Evolutionary conservation across 2,113 vertebrate species (phyloP).

Genomic region (Halichoeres trimaculatus): DNA sequence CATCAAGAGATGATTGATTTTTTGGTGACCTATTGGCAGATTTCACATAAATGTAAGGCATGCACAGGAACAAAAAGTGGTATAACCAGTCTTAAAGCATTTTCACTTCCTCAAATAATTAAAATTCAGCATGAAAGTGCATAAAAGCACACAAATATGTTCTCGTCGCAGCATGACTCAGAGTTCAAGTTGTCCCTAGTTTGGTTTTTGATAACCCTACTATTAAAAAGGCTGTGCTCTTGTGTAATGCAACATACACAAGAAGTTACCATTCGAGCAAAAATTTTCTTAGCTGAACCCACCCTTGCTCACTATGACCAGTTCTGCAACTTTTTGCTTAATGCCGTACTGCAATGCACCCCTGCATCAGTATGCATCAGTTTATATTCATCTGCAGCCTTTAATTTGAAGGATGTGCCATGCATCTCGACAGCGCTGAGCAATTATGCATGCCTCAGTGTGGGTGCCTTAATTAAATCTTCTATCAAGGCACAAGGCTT

Average conservation of each 20-base stretch:
- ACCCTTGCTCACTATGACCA: not conserved
- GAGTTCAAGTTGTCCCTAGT: too few relatives aligned
- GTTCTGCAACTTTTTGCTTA: not conserved
- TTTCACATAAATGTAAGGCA: conserved; percentile 9
- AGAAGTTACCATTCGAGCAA: not conserved
- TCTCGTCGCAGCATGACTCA: too few relatives aligned
- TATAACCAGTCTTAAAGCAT: not conserved
- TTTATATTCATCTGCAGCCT: conserved; percentile 35
- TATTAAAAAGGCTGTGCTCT: not conserved
- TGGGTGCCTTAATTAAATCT: conserved; percentile 63
- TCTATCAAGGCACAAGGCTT: conserved; percentile 13
- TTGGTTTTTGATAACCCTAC: too few relatives aligned
- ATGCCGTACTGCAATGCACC: conserved; percentile 1
- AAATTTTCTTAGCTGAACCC: not conserved
- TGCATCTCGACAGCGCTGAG: conserved; percentile 40
- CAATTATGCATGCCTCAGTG: conserved; percentile 54
- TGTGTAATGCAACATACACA: not conserved
- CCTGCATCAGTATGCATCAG: conserved; percentile 38
- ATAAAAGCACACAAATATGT: too few relatives aligned
- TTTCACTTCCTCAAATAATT: not conserved
- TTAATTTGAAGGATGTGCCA: conserved; percentile 34
- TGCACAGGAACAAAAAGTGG: conserved; percentile 9
- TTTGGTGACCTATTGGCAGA: not conserved
- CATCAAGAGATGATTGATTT: not conserved
- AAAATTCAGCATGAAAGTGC: too few relatives aligned